phyloP scores from a whole-genome alignment of 35 echinoderm and acorn worm species.

The Stichopus chloronotus region DNA sequence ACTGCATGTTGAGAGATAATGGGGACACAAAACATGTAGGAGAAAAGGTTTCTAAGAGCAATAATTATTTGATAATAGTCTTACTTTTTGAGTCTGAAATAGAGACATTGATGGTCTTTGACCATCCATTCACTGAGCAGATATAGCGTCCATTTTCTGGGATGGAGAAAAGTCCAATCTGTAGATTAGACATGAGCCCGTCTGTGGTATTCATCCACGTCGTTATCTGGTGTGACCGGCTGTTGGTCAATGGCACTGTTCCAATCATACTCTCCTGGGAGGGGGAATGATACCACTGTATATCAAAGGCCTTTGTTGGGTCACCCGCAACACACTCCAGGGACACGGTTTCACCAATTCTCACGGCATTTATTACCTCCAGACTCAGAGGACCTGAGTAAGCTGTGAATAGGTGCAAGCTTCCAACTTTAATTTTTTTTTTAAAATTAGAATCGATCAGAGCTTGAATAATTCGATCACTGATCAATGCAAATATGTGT shows the following conservation, averaged over 20 bases:
- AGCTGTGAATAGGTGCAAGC: not conserved
- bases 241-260: not conserved
- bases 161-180: not conserved
- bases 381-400: not conserved
- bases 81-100: conserved; percentile 5
- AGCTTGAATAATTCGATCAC: too few relatives aligned
- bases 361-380: not conserved
- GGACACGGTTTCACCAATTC: not conserved
- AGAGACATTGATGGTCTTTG: not conserved
- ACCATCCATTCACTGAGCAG: not conserved
- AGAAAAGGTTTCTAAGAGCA: too few relatives aligned
- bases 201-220: not conserved
- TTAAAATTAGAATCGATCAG: too few relatives aligned
- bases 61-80: not conserved
- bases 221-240: not conserved
- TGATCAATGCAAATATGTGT: too few relatives aligned
- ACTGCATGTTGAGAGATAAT: too few relatives aligned
- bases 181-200: not conserved
- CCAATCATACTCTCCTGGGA: not conserved
- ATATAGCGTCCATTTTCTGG: not conserved
- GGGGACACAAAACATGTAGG: too few relatives aligned
- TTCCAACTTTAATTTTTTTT: too few relatives aligned
- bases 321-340: conserved; percentile 8
- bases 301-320: conserved; percentile 12
- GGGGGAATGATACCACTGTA: conserved; percentile 11